Percentiles rank a stretch among this genome's conserved stretches.
Evolutionary conservation across 2,797 vertebrate species (phyloP).

Genomic region (Scolopax bukidnonensis): DNA sequence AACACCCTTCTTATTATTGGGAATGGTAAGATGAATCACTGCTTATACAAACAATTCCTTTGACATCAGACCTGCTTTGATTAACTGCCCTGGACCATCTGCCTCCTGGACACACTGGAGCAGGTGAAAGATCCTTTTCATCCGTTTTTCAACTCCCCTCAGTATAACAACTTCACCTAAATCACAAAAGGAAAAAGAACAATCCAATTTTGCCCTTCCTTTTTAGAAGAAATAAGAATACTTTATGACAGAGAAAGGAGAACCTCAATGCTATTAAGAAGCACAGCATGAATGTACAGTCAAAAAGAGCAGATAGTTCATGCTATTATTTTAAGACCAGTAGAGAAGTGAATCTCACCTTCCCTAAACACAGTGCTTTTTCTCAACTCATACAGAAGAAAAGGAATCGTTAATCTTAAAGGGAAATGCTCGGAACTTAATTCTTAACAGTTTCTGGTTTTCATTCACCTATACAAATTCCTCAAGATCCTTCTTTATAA

Average conservation of each 20-base stretch:
- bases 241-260: not conserved
- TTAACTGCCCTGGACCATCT: constrained; percentile 35
- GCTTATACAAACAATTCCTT: constrained; percentile 43
- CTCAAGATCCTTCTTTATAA: not conserved
- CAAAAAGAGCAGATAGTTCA: not conserved
- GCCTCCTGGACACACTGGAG: not conserved
- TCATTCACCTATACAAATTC: not conserved
- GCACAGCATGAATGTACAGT: not conserved
- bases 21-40: constrained; percentile 9
- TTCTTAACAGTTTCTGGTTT: not conserved
- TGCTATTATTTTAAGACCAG: not conserved
- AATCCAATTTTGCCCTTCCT: not conserved
- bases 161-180: not conserved
- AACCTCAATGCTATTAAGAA: not conserved
- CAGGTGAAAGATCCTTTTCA: not conserved
- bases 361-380: not conserved
- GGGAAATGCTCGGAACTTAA: not conserved
- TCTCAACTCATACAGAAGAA: not conserved
- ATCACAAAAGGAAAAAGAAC: not conserved
- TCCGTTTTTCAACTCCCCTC: not conserved
- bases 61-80: constrained; percentile 30
- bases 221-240: not conserved
- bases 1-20: not conserved
- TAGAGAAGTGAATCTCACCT: not conserved
- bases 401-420: not conserved